Percentiles rank a stretch among this genome's conserved stretches.
Conservation (phyloP, 2,797 vertebrate genomes). For the Scolopax rusticola region DNA sequence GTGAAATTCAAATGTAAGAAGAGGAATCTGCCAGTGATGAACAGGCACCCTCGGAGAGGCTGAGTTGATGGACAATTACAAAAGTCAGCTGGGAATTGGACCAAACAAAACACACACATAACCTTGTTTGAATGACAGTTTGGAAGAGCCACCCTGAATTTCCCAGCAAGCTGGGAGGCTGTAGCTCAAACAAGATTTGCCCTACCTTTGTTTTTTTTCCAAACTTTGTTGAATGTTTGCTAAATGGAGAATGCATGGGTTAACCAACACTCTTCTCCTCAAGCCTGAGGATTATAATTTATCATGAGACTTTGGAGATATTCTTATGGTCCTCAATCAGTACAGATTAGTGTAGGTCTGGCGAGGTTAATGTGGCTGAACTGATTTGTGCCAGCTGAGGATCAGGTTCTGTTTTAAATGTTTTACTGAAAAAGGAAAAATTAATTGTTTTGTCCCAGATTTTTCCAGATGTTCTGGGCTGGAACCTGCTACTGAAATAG, state of each 20-base stretch:
- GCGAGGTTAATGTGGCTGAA: constrained; percentile 36
- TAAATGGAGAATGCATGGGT: not conserved
- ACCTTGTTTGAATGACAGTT: not conserved
- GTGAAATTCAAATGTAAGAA: not conserved
- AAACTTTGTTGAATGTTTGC: not conserved
- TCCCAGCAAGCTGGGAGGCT: not conserved
- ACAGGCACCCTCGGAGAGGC: not conserved
- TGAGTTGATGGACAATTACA: constrained; percentile 1
- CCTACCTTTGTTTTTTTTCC: not conserved
- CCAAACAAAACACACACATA: not conserved
- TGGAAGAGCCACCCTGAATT: not conserved
- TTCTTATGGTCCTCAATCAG: not conserved
- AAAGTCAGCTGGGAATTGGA: constrained; percentile 6
- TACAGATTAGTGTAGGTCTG: not conserved
- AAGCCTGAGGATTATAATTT: not conserved
- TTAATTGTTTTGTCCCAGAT: not conserved
- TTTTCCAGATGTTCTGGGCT: constrained; percentile 11
- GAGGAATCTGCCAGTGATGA: not conserved
- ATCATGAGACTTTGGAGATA: not conserved
- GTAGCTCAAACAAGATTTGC: not conserved
- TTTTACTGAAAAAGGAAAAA: constrained; percentile 11
- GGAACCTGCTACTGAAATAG: constrained; percentile 31
- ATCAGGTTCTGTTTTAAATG: not conserved
- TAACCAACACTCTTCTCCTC: not conserved
- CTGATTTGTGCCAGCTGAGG: constrained; percentile 15